Base-by-base conservation (phyloP, 92 coral and sea anemone species). In the Epizoanthus stellaris region DNA sequence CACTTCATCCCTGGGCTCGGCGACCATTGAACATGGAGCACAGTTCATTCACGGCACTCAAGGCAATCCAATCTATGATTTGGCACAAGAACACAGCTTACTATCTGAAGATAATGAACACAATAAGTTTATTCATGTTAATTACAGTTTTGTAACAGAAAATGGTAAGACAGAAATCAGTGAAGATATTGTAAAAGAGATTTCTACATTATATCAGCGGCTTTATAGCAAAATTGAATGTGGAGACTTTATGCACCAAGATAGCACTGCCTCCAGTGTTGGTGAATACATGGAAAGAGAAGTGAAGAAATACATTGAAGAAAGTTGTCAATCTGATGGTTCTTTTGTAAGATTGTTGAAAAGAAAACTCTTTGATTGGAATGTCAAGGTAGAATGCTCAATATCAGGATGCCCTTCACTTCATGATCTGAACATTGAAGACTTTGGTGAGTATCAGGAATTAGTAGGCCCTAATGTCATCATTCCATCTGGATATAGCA, bases 11-110 rank as follows among this genome's bases (percentile, higher is more conserved):
- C 8, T 74, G 21, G 81, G 81, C 25, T 49, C 40, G 0, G 73
- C 77, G 19, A 54, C 58, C 8, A 77, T 83, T 0, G 91, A 88
- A 39, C 63, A 75, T 68, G 91, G 91, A 45, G 91, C 91, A 1
- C 70, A 57, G 2, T 88, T 82, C 88, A 83, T 88, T 59, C 91
- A 88, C 49, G 88, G 86, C 3, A 75, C 83, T 4, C 16, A 49
- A 3, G 60, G 47, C 9, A 88, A 88, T 59, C 91, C 91, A 8
- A 42, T 83, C 53, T 88, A 83, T 68, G 85, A 84, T 60, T 45
- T 83, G 49, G 91, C 91, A 20, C 74, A 79, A 40, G 66, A 83
- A 5, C 58, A 73, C 57, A 8, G 69, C 53, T 36, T 83, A 9
- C 61, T 75, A 16, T 49, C 25, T 42, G 64, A 49, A 49, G 16